A percentile compares a stretch with the other conserved stretches of the same genome.
phyloP scores from a whole-genome alignment of 1,140 invertebrate genomes.

The Rhopalosiphum maidis region DNA sequence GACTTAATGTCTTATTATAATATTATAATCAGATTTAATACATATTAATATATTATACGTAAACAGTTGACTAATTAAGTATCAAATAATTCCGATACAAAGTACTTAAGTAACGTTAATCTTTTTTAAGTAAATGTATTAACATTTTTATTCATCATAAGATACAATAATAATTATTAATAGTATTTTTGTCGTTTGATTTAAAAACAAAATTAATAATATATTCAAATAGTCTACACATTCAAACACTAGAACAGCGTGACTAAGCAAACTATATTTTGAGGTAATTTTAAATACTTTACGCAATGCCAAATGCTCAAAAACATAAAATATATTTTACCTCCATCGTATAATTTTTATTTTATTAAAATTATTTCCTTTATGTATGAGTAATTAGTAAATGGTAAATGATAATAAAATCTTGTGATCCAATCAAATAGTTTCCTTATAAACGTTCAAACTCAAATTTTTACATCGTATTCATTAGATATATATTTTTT shows the following conservation, averaged over 20 bases:
- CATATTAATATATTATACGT: background rate
- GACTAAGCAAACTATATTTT: background rate
- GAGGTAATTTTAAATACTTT: background rate
- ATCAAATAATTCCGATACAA: background rate
- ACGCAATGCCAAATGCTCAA: background rate
- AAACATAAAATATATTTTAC: background rate
- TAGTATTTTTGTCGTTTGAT: background rate
- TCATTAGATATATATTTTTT: background rate
- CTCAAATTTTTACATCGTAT: background rate
- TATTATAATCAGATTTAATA: background rate
- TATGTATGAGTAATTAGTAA: background rate
- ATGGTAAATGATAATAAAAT: background rate
- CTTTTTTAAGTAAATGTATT: too few species aligned
- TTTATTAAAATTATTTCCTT: background rate
- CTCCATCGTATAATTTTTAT: background rate
- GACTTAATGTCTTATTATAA: background rate
- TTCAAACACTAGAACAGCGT: background rate
- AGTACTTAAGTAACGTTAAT: too few species aligned
- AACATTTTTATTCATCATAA: background rate
- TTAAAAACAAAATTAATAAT: background rate
- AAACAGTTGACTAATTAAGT: background rate
- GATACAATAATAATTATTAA: background rate
- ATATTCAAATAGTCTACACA: background rate
- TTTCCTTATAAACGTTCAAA: background rate
- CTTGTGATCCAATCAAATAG: too few species aligned